Conservation (phyloP, 2,113 vertebrate genomes). For the Ictidomys tridecemlineatus region DNA sequence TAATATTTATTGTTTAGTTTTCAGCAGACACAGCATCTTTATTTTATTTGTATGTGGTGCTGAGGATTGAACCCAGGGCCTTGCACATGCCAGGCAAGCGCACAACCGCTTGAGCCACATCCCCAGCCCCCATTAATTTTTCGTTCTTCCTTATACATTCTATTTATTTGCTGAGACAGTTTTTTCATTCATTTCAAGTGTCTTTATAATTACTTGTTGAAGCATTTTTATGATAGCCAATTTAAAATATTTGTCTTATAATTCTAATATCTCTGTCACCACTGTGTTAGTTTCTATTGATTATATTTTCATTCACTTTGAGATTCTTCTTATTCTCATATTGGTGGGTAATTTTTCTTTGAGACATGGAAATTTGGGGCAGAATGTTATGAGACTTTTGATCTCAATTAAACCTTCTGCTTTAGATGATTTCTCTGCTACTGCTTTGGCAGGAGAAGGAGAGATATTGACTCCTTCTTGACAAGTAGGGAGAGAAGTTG, state of each 20-base stretch:
- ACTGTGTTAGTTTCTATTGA: background rate
- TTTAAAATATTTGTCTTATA: constrained; percentile 43
- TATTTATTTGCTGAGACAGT: background rate
- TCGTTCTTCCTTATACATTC: background rate
- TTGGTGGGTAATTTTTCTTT: constrained; percentile 8
- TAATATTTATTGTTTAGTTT: too few species aligned
- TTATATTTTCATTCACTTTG: background rate
- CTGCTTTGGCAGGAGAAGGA: background rate
- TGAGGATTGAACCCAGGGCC: too few species aligned
- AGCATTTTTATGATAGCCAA: background rate
- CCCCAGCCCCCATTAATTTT: background rate
- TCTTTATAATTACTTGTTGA: background rate
- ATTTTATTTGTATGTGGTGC: too few species aligned
- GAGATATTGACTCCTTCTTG: background rate
- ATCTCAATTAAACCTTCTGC: constrained; percentile 1
- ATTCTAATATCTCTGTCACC: background rate
- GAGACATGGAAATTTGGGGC: background rate
- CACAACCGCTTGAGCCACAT: too few species aligned
- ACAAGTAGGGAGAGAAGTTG: background rate
- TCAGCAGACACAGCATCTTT: too few species aligned
- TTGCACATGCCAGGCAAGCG: too few species aligned
- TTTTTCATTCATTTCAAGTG: background rate
- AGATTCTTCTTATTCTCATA: background rate
- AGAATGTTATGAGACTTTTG: background rate
- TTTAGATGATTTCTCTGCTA: background rate